Percentiles rank a stretch among this genome's conserved stretches.
phyloP scores from a whole-genome alignment of 2,797 vertebrate genomes.

The Microcaecilia unicolor region DNA sequence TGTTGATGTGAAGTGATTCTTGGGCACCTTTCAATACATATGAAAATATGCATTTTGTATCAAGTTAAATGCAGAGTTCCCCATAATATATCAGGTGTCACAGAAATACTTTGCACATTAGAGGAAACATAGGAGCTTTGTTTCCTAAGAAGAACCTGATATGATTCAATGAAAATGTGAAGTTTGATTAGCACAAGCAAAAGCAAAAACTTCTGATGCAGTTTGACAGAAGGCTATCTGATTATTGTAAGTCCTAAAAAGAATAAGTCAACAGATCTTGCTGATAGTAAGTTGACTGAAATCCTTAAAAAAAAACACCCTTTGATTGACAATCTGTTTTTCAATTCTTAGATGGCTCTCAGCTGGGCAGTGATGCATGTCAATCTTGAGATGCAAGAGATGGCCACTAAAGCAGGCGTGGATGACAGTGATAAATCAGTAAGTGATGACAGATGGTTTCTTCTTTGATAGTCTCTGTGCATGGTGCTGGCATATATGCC shows the following conservation, averaged over 20 bases:
- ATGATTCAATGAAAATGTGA: constrained; percentile 10
- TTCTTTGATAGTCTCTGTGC: constrained; percentile 38
- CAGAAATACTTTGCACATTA: too few species aligned
- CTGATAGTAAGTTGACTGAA: constrained; percentile 37
- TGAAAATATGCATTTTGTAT: too few species aligned
- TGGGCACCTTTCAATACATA: too few species aligned
- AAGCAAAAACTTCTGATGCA: too few species aligned
- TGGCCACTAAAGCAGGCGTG: constrained; percentile 56
- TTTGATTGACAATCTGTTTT: constrained; percentile 40
- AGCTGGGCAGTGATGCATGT: constrained; percentile 65
- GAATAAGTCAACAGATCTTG: constrained; percentile 24
- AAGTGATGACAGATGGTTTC: constrained; percentile 53
- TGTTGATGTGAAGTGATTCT: too few species aligned
- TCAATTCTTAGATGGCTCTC: constrained; percentile 56
- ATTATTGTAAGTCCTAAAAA: too few species aligned
- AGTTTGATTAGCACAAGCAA: not conserved
- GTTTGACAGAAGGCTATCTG: too few species aligned
- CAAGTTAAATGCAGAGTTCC: too few species aligned
- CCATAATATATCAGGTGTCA: too few species aligned
- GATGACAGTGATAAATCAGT: constrained; percentile 67
- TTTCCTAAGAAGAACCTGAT: constrained; percentile 8
- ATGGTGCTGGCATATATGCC: not conserved
- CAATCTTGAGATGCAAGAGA: constrained; percentile 55
- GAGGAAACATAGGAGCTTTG: not conserved
- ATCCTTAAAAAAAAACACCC: constrained; percentile 17